Evolutionary conservation across 2,888 invertebrate genomes (phyloP).

Genomic region (Gortyna flavago): DNA sequence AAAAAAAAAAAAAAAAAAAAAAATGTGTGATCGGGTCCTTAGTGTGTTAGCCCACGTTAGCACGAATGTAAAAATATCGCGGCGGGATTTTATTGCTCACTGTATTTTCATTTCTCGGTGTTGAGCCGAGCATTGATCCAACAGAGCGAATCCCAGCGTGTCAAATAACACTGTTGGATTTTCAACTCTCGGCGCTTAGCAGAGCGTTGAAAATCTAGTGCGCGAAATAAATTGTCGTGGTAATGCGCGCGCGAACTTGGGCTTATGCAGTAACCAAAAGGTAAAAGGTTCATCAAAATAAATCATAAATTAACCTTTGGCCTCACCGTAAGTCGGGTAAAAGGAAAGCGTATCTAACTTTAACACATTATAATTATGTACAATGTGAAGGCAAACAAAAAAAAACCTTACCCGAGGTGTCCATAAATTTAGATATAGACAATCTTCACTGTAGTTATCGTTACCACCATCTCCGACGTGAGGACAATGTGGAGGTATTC

Average conservation of each 20-base stretch:
- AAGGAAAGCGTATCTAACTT: neutral
- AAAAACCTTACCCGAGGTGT: slow-evolving; percentile 91
- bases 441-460: slow-evolving; percentile 92
- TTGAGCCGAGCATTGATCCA: neutral
- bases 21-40: too few species aligned
- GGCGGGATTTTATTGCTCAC: neutral
- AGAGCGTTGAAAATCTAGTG: neutral
- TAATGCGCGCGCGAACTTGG: neutral
- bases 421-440: slow-evolving; percentile 97
- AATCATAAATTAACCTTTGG: neutral
- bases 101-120: neutral
- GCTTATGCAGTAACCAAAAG: neutral
- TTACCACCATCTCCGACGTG: slow-evolving; percentile 84
- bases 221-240: neutral
- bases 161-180: neutral
- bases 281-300: neutral
- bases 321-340: neutral
- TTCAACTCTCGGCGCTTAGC: neutral
- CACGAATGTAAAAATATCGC: neutral
- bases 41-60: neutral
- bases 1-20: too few species aligned
- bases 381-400: neutral
- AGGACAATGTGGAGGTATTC: slow-evolving; percentile 93
- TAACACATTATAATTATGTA: neutral
- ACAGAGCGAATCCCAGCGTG: neutral